Evolutionary conservation across 2,888 invertebrate species (phyloP), one percentile per base, ranked within the genome.

Genomic region (Aphelenchoides bicaudatus): DNA sequence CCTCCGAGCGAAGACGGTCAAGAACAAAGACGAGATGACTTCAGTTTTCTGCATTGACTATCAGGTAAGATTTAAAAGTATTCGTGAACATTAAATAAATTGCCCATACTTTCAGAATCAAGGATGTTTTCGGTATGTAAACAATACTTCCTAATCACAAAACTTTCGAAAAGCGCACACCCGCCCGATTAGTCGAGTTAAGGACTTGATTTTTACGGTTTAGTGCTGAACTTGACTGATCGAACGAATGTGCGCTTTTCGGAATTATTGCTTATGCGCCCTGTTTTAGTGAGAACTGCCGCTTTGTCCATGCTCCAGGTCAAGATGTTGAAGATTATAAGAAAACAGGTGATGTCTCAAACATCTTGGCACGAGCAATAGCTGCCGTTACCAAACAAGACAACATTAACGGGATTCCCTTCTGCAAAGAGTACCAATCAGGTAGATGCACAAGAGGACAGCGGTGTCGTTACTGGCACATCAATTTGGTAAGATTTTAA

Each of bases 101-200:
- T n/a, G n/a, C n/a, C n/a, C n/a, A n/a, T n/a, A n/a, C n/a, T n/a
- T 74, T 57, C 63, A 75, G 80, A 89, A 89, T 79, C 85, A 85
- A 39, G 84, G 86, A 61, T 89, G 88, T 75, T 83, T 84, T n/a
- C 84, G 89, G n/a, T n/a, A n/a, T n/a, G n/a, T n/a, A n/a, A n/a
- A n/a, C n/a, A n/a, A n/a, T n/a, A n/a, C n/a, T n/a, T n/a, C n/a
- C n/a, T n/a, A n/a, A n/a, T n/a, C n/a, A n/a, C n/a, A n/a, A n/a
- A n/a, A n/a, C n/a, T n/a, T n/a, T n/a, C n/a, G n/a, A n/a, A n/a
- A n/a, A n/a, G n/a, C n/a, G n/a, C n/a, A n/a, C n/a, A n/a, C n/a
- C n/a, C n/a, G n/a, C n/a, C n/a, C n/a, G n/a, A n/a, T n/a, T n/a
- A n/a, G n/a, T n/a, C n/a, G n/a, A n/a, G n/a, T n/a, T n/a, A n/a